phyloP scores from a whole-genome alignment of 2,113 vertebrate genomes.

The Bucco capensis region DNA sequence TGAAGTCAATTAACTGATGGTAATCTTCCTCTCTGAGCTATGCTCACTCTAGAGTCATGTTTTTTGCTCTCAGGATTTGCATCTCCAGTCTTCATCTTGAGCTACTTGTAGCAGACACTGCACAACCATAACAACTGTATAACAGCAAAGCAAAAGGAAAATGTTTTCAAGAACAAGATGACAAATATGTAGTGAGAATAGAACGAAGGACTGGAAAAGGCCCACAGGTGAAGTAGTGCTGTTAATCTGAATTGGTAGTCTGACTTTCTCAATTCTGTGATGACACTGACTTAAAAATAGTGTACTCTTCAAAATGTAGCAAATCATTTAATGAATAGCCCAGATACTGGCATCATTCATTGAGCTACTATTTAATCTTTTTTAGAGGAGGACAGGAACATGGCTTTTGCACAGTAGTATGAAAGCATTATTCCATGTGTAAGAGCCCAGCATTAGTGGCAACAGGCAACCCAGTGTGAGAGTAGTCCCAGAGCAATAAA shows the following conservation, averaged over 20 bases:
- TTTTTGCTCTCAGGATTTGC: background rate
- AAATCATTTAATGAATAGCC: background rate
- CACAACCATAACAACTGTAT: background rate
- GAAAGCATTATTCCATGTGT: background rate
- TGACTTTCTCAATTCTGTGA: background rate
- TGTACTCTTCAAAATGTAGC: background rate
- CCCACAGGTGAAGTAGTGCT: background rate
- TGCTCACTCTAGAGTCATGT: background rate
- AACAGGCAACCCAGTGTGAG: fast-evolving
- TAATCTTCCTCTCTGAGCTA: background rate
- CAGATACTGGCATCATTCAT: background rate
- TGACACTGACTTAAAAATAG: background rate
- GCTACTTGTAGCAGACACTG: background rate
- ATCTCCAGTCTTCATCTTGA: background rate
- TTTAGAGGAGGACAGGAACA: background rate
- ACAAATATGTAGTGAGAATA: background rate
- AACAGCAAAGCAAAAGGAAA: background rate
- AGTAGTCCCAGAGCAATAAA: too few relatives aligned
- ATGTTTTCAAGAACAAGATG: background rate
- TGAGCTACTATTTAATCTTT: background rate
- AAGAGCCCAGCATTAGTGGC: background rate
- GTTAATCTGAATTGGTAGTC: background rate
- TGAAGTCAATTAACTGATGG: background rate
- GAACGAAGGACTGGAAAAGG: background rate
- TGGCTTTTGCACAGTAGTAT: background rate